A percentile compares a stretch with the other conserved stretches of the same genome.
Conservation (phyloP, 2,113 vertebrate species). For the Anoplopoma fimbria region DNA sequence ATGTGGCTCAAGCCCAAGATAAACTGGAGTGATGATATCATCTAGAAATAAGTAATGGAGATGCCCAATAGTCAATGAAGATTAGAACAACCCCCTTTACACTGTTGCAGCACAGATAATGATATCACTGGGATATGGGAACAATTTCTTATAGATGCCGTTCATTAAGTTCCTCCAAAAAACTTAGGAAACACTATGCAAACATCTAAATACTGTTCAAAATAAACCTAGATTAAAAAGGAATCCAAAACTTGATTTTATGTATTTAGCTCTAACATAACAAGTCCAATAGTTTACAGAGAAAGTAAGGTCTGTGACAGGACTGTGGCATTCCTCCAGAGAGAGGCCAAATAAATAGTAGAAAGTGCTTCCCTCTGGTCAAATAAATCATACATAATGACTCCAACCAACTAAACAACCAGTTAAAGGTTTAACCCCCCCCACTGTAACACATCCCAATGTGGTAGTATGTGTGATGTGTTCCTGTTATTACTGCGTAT, state of each 20-base stretch:
- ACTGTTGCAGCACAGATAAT: not conserved
- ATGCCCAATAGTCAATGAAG: not conserved
- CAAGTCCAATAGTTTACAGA: not conserved
- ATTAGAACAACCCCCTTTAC: not conserved
- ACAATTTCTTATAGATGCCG: not conserved
- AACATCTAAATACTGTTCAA: not conserved
- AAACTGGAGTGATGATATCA: not conserved
- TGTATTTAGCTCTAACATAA: not conserved
- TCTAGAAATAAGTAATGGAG: not conserved
- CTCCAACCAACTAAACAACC: constrained; percentile 10
- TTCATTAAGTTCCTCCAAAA: not conserved
- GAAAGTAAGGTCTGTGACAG: not conserved
- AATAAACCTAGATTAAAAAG: not conserved
- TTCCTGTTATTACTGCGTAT: not conserved
- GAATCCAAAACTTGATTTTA: not conserved
- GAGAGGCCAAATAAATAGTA: constrained; percentile 1
- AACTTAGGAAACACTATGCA: not conserved
- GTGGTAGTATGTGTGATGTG: not conserved
- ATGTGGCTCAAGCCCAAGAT: not conserved
- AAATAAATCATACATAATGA: not conserved
- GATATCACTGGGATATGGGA: not conserved
- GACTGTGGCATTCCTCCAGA: constrained; percentile 6
- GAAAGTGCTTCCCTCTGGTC: too few species aligned
- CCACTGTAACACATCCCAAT: not conserved
- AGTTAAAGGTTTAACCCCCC: constrained; percentile 47